Evolutionary conservation across 2,113 vertebrate genomes (phyloP), one percentile per base, ranked within the genome.

Genomic region (Lonchura striata): DNA sequence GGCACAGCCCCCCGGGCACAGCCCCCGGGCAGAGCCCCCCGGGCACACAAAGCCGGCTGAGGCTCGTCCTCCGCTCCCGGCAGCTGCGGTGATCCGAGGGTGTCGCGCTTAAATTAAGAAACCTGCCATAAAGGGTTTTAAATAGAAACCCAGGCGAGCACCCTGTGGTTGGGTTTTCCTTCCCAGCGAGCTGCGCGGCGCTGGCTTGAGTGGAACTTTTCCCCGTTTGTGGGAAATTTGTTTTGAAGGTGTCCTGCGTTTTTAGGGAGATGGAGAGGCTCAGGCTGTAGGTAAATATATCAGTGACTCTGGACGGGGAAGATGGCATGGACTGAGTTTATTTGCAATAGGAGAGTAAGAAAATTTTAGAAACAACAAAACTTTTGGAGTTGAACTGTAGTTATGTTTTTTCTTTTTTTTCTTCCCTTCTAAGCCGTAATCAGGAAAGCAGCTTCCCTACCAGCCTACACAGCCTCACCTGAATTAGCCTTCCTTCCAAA

Each of bases 161-260:
- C 42, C 72, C 71, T 88, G 92, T 30, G 94, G 95, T 91, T 81
- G 92, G 79, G 79, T 94, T 52, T 92, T 78, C 71, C 85, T 92
- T 79, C 90, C 92, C 35, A 15, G 31, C 7, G 35, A 64, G 81
- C 50, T 63, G 68, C 66, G 19, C 42, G 64, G 30, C 6, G 4
- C 57, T n/a, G 78, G 20, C 41, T 82, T 17, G 61, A 53, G 53
- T 21, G 59, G 65, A 87, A 84, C 82, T 91, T 85, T 85, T 53
- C 11, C 39, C 39, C 24, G 5, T 39, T n/a, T 35, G 74, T 63
- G 74, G 57, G 78, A 68, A 23, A 19, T 66, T 70, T 76, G 25
- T 57, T 86, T 49, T 49, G 93, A 54, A 65, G 60, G 4, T 24
- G 54, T 6, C 33, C 9, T 31, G 68, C 11, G 21, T 54, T 76